Evolutionary conservation across 2,797 vertebrate genomes (phyloP).

Genomic region (Nyctalus aviator): DNA sequence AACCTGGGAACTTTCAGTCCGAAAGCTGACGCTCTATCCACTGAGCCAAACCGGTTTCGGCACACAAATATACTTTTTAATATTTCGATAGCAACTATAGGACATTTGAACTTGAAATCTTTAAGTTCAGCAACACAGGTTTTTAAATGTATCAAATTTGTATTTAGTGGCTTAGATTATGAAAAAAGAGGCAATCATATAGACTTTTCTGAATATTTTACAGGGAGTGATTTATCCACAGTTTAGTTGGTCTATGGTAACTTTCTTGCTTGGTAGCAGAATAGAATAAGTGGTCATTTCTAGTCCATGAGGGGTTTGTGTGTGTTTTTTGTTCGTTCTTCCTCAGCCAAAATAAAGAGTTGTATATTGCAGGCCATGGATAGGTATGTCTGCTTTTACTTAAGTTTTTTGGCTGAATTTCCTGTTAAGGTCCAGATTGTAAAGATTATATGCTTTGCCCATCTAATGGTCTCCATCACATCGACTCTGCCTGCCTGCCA

Average conservation of each 20-base stretch:
- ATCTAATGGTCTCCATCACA: neutral
- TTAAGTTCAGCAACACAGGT: neutral
- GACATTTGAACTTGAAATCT: neutral
- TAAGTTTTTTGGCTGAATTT: constrained; percentile 23
- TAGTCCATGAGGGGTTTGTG: neutral
- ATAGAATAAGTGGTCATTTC: neutral
- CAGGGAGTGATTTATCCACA: neutral
- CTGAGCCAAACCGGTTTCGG: too few species aligned
- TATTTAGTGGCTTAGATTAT: neutral
- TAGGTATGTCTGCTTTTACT: neutral
- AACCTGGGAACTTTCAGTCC: too few species aligned
- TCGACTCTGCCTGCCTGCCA: neutral
- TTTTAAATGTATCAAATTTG: neutral
- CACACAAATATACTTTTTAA: neutral
- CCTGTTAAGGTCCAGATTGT: neutral
- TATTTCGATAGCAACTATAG: constrained; percentile 25
- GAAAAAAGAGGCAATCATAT: neutral
- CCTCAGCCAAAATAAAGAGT: neutral
- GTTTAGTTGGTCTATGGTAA: neutral
- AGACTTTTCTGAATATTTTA: neutral
- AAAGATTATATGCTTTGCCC: constrained; percentile 35
- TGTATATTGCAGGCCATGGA: neutral
- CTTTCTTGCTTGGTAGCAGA: neutral
- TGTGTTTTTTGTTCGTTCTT: neutral
- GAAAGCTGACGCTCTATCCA: too few species aligned